These are phyloP conservation scores for Leptinotarsa peninsularis DNA, from an alignment of 2,888 invertebrate species.

Conservation along the genomic window DNA sequence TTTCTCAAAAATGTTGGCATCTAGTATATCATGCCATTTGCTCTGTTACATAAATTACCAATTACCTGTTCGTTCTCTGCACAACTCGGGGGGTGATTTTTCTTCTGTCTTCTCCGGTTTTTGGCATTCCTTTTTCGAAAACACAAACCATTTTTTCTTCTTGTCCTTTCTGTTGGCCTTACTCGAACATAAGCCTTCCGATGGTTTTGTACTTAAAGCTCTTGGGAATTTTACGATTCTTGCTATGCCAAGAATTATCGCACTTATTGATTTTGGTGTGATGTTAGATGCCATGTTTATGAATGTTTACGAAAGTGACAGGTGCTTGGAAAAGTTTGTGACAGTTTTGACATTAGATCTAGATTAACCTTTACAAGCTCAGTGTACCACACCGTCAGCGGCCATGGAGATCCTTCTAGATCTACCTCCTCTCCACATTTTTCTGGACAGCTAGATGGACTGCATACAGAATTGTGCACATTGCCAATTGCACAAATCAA, in stretches of 20 bases:
- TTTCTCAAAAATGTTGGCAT: too few species aligned
- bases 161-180: conserved; percentile 4
- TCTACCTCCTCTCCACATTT: too few species aligned
- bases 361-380: background rate
- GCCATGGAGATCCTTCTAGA: too few species aligned
- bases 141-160: conserved; percentile 16
- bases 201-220: background rate
- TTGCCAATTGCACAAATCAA: too few species aligned
- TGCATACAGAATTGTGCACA: too few species aligned
- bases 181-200: background rate
- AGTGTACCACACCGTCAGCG: too few species aligned
- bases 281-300: conserved; percentile 7
- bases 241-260: background rate
- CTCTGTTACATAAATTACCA: background rate
- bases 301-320: background rate
- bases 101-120: conserved; percentile 8
- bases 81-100: background rate
- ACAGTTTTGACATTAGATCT: background rate
- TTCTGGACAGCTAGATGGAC: too few species aligned
- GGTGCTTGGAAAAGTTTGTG: background rate
- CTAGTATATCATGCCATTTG: too few species aligned
- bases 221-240: background rate
- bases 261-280: conserved; percentile 6
- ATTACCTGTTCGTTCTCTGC: conserved; percentile 13
- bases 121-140: conserved; percentile 9